Percentiles rank a stretch among this genome's conserved stretches.
These are phyloP conservation scores for Centropus bengalensis DNA, from an alignment of 2,113 vertebrate genomes.

Conservation along the genomic window DNA sequence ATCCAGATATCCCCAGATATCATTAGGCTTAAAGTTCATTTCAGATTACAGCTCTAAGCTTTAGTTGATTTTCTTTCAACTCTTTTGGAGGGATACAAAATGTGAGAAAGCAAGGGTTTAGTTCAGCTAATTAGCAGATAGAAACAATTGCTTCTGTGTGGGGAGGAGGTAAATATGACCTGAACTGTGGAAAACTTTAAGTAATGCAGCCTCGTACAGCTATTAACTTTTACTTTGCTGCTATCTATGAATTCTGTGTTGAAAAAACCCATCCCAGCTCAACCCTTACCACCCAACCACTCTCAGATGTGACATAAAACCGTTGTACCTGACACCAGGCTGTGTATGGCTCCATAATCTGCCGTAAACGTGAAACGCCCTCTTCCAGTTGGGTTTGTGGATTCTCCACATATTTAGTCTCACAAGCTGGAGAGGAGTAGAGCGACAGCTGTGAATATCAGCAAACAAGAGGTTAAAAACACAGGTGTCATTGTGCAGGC, in stretches of 20 bases:
- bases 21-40: not conserved
- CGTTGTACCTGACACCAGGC: slow-evolving; percentile 85
- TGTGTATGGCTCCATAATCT: slow-evolving; percentile 81
- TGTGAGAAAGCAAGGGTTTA: not conserved
- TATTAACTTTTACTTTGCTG: not conserved
- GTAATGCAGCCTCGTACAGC: not conserved
- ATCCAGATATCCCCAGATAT: not conserved
- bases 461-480: slow-evolving; percentile 63
- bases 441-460: slow-evolving; percentile 85
- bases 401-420: slow-evolving; percentile 75
- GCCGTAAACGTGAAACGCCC: slow-evolving; percentile 80
- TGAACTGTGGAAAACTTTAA: not conserved
- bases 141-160: not conserved
- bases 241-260: not conserved
- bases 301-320: not conserved
- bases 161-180: not conserved
- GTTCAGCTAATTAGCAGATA: not conserved
- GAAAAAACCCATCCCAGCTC: not conserved
- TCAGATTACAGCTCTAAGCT: not conserved
- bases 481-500: slow-evolving; percentile 14
- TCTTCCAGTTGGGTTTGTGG: slow-evolving; percentile 82
- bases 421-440: slow-evolving; percentile 81
- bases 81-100: not conserved
- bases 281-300: not conserved
- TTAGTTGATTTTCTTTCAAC: not conserved